These are phyloP conservation scores for Cerceris ruficornis DNA, from an alignment of 2,888 invertebrate genomes.

Conservation along the genomic window DNA sequence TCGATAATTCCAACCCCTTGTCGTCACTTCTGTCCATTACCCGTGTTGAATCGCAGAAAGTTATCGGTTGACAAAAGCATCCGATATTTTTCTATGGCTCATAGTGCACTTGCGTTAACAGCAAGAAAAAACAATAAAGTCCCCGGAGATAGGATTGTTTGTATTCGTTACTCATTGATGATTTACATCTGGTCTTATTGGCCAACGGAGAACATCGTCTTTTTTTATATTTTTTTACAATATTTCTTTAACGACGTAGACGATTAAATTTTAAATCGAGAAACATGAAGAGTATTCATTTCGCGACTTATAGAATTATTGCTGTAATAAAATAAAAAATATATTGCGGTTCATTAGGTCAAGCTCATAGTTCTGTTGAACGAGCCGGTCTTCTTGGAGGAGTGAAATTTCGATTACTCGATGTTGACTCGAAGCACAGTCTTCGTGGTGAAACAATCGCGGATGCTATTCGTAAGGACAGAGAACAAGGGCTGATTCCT, in stretches of 20 bases:
- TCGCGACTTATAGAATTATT: neutral
- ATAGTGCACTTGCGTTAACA: neutral
- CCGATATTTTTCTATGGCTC: slow-evolving; percentile 10
- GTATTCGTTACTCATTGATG: neutral
- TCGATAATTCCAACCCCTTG: slow-evolving; percentile 23
- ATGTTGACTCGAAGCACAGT: slow-evolving; percentile 87
- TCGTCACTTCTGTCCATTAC: slow-evolving; percentile 23
- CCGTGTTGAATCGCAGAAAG: slow-evolving; percentile 39
- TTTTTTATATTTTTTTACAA: too few species aligned
- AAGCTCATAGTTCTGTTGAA: slow-evolving; percentile 97
- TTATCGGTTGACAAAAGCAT: slow-evolving; percentile 22
- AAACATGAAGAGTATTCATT: neutral
- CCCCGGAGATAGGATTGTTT: neutral
- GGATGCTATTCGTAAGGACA: slow-evolving; percentile 92
- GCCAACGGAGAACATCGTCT: too few species aligned
- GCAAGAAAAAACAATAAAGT: neutral
- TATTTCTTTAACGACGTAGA: too few species aligned
- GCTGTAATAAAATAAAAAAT: neutral
- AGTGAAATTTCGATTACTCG: slow-evolving; percentile 89
- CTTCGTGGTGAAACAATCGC: slow-evolving; percentile 90
- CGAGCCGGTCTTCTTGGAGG: slow-evolving; percentile 95
- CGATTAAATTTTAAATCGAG: neutral
- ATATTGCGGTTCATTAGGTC: slow-evolving; percentile 82
- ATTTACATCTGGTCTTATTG: too few species aligned
- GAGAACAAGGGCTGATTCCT: slow-evolving; percentile 94